Base-by-base conservation (phyloP, 2,113 vertebrate species). In the Xenopus laevis region DNA sequence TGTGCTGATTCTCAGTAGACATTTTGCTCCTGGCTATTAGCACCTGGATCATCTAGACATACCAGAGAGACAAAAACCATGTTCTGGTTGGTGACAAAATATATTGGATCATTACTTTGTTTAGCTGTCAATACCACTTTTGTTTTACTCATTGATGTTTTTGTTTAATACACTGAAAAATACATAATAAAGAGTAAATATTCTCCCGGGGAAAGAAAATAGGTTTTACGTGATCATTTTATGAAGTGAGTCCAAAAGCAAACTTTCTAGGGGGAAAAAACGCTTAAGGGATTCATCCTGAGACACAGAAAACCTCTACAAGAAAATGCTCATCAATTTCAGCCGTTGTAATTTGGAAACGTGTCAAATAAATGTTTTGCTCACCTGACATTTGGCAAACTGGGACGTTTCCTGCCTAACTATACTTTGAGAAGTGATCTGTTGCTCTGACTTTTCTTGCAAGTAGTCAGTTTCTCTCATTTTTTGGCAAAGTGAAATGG, bases 211-310 rank as follows among this genome's bases (percentile, higher is more conserved):
- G 46, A 75, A 75, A 61, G 59, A 17, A 75, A 53, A 75, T 23
- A 50, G 18, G 40, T 74, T 66, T 52, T 50, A 40, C 23, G 12
- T 46, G 21, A 65, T 45, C 64, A 15, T 68, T 53, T 52, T 68
- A 55, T 52, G 55, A 74, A 74, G 11, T 27, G 33, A 79, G 82
- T 72, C 77, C 55, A 64, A 4, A 64, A 81, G 78, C 18, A 83
- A 55, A 64, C 52, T 44, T 16, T 61, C 53, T 72, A 83, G 81
- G 82, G 8, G 80, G 74, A 55, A 74, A 82, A 86, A 81, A 78
- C 74, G 50, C 80, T 62, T 80, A 77, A 81, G 79, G 44, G 57
- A 66, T 78, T 16, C 7, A 6, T 77, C 16, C 58, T 65, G 10
- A 68, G 11, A 68, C 45, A 58, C 58, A 60, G 58, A 60, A 60